A percentile compares a stretch with the other conserved stretches of the same genome.
Evolutionary conservation across 2,888 invertebrate species (phyloP).

Genomic region (Altica lythri): DNA sequence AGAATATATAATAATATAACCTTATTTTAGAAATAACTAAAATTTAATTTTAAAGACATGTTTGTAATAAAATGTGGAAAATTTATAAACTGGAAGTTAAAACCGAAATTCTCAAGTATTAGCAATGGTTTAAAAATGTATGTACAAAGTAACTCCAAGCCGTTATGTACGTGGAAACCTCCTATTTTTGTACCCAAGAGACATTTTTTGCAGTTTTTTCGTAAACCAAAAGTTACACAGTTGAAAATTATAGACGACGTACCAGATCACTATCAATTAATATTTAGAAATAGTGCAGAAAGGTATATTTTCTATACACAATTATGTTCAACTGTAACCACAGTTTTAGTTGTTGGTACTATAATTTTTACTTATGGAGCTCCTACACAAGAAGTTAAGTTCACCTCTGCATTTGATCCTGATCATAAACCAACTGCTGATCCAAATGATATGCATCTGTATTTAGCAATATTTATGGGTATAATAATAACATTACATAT

Average conservation of each 20-base stretch:
- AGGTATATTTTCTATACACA: slow-evolving; percentile 47
- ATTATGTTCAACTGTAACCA: slow-evolving; percentile 39
- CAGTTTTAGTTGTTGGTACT: slow-evolving; percentile 34
- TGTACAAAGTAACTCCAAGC: not conserved
- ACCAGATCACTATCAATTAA: slow-evolving; percentile 48
- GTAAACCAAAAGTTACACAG: slow-evolving; percentile 32
- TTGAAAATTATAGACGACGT: slow-evolving; percentile 47
- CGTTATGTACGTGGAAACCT: slow-evolving; percentile 1
- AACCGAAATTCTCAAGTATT: slow-evolving; percentile 5
- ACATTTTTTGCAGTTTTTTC: slow-evolving; percentile 39
- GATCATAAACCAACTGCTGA: slow-evolving; percentile 13
- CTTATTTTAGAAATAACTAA: too few relatives aligned
- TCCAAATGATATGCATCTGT: slow-evolving; percentile 41
- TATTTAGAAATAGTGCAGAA: slow-evolving; percentile 50
- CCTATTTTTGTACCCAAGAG: slow-evolving; percentile 18
- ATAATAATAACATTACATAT: slow-evolving; percentile 41
- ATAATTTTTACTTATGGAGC: slow-evolving; percentile 28
- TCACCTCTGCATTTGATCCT: slow-evolving; percentile 13
- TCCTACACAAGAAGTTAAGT: slow-evolving; percentile 5
- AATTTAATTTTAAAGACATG: too few relatives aligned
- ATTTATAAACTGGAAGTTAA: too few relatives aligned
- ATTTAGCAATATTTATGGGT: slow-evolving; percentile 39
- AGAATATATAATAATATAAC: too few relatives aligned
- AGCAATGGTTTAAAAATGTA: slow-evolving; percentile 2
- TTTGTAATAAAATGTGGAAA: too few relatives aligned